phyloP scores from a whole-genome alignment of 2,797 vertebrate species.

The Miichthys miiuy region DNA sequence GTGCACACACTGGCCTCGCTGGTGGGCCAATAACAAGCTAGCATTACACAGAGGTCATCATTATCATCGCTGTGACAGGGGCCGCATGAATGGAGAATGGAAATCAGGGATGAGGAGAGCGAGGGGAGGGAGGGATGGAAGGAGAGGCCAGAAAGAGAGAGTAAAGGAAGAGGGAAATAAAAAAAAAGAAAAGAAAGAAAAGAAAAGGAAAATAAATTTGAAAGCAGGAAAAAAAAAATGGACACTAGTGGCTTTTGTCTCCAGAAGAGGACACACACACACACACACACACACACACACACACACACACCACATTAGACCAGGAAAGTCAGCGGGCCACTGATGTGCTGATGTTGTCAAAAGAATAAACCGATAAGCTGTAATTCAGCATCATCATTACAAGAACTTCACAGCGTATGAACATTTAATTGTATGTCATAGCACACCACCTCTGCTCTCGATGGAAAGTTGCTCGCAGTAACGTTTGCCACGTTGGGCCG shows the following conservation, averaged over 20 bases:
- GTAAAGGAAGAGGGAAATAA: conserved; percentile 30
- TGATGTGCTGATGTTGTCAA: conserved; percentile 4
- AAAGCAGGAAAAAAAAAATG: conserved; percentile 24
- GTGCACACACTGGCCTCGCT: conserved; percentile 68
- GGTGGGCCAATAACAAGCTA: conserved; percentile 73
- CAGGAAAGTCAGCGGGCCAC: conserved; percentile 7
- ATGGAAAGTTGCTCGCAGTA: background rate
- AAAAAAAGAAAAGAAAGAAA: conserved; percentile 15
- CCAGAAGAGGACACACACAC: background rate
- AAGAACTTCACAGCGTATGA: background rate
- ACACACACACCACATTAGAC: conserved; percentile 6
- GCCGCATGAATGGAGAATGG: conserved; percentile 65
- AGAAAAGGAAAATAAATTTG: conserved; percentile 48
- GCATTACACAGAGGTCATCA: conserved; percentile 77
- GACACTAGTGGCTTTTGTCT: conserved; percentile 56
- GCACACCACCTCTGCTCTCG: background rate
- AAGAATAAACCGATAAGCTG: background rate
- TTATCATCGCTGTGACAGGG: conserved; percentile 69
- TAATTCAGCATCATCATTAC: background rate
- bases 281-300: conserved; percentile 19
- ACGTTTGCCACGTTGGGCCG: background rate
- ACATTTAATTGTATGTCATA: background rate
- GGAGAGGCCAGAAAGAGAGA: conserved; percentile 44
- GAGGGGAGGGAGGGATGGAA: background rate
- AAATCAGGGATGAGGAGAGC: conserved; percentile 38